Evolutionary conservation across 2,797 vertebrate species (phyloP), one percentile per base, ranked within the genome.

Genomic region (Delichon dasypus): DNA sequence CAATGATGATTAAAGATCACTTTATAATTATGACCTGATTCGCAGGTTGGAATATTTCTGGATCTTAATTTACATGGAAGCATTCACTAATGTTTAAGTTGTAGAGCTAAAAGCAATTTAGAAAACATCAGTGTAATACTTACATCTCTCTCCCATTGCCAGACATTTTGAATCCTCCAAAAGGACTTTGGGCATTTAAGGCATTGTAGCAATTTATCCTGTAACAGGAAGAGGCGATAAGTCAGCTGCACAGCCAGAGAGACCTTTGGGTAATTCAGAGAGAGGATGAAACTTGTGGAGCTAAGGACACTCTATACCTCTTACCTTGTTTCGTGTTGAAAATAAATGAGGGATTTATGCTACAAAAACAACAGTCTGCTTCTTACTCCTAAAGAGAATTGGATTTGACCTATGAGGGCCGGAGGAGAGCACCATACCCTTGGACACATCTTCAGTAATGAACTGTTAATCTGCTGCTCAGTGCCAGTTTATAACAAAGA

Each of bases 121-220:
- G 48, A 81, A 57, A 26, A 65, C 42, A 72, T 54, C 10, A 51
- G 45, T 19, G 30, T 58, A n/a, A 84, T 98, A 99, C 99, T 99
- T 98, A 99, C 99, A 99, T 98, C 98, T 99, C 99, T 98, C 99
- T 99, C 48, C 99, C 99, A 42, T 99, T 99, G 97, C 99, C 99
- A 97, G 99, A 99, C 99, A 99, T 99, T 98, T 99, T 99, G 98
- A 99, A 99, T 97, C 99, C 99, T 96, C 99, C 99, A 95, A 99
- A 99, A 90, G 99, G 99, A 98, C 99, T 99, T 97, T 99, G 99
- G 95, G 98, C 99, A 97, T 99, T 99, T 97, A 99, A 98, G 94
- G 99, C 99, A 73, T 99, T 99, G 98, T 99, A 99, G 97, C 99
- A 99, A 97, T 99, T 99, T 98, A 99, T 99, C 99, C 99, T 99